Conservation (phyloP, 2,888 invertebrate genomes). For the Macrophya annulata region DNA sequence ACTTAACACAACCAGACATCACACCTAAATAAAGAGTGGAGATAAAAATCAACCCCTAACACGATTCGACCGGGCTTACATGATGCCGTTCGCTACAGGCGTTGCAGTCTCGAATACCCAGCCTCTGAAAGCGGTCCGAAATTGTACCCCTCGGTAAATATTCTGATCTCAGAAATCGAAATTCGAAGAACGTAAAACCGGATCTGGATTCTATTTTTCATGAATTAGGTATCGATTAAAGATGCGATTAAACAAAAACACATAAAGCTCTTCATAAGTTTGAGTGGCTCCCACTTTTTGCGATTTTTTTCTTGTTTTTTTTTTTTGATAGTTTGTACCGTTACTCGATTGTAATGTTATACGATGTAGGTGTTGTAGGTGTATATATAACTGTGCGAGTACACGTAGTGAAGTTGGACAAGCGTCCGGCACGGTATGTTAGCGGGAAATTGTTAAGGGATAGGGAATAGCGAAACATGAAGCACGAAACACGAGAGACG, state of each 20-base stretch:
- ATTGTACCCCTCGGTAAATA: not conserved
- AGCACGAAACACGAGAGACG: not conserved
- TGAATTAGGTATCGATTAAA: not conserved
- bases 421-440: conserved; percentile 68
- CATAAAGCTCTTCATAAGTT: not conserved
- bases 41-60: conserved; percentile 57
- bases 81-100: conserved; percentile 61
- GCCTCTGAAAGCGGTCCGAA: not conserved
- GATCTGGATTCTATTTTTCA: no score
- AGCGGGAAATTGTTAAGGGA: conserved; percentile 77
- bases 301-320: not conserved
- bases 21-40: not conserved
- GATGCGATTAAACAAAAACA: not conserved
- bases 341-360: not conserved
- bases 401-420: conserved; percentile 18
- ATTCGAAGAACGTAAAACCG: no score
- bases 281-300: not conserved
- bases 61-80: conserved; percentile 58
- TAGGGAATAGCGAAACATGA: conserved; percentile 70
- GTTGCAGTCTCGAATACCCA: conserved; percentile 47
- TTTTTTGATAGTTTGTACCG: not conserved
- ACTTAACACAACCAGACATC: not conserved
- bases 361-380: not conserved
- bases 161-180: not conserved
- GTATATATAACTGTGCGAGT: not conserved